Base-by-base conservation (phyloP, 37 sponge, comb jelly and placozoan species). In the Spongilla lacustris region DNA sequence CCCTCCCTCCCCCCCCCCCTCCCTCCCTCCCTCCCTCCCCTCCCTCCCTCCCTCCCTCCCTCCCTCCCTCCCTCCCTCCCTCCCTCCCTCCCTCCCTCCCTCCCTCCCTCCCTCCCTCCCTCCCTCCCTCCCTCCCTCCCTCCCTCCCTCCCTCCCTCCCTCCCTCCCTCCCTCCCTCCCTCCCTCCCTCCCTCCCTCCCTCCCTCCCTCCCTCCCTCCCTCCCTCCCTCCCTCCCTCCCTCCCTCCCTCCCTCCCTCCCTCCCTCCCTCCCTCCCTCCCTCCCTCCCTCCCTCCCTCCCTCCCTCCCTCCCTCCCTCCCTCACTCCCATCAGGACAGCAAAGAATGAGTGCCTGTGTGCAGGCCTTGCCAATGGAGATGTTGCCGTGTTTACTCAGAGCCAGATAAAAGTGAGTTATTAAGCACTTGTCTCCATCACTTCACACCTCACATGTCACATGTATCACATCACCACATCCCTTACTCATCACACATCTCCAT, bases 351-450 rank as follows among this genome's bases (percentile, higher is more conserved):
- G 48, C 27, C 67, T 93, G 71, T 93, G 87, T 89, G 90, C 87
- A 36, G 94, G 94, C 31, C 84, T 93, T 26, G 90, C 87, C 30
- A 83, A 80, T 84, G 94, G 94, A 1, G 9, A 46, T 9, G 34
- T 93, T 33, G 88, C 78, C 21, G n/a, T 81, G 27, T 93, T 67
- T 78, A 77, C 85, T 41, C 71, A 79, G 30, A 66, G 26, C 49
- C 21, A 33, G 29, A 38, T 93, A 29, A 75, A 77, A 35, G 87
- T 86, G 30, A 33, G 68, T 73, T 68, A 71, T 73, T 71, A 66
- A 27, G 2, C 28, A 83, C 70, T 11, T 69, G 27, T 28, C 10
- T 69, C 70, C 70, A 3, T 41, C 41, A 41, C 41, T 41, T 41
- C 6, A 3, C 41, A 41, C 25, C 10, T 10, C 4, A 11, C 10